Conservation (phyloP, 1,140 invertebrate genomes). For the Aphis craccivora region DNA sequence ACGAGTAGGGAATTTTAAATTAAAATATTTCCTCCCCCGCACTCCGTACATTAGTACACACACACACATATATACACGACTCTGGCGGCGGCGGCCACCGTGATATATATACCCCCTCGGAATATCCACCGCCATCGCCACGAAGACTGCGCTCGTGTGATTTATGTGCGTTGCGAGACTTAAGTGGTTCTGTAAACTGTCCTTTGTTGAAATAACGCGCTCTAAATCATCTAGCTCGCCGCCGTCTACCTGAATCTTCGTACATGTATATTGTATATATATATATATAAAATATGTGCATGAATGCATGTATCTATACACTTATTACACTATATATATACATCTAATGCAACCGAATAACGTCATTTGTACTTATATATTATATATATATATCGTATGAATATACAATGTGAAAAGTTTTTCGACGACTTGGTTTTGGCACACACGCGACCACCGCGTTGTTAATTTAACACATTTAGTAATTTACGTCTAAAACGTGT, state of each 20-base stretch:
- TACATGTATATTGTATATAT: too few relatives aligned
- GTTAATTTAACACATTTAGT: background rate
- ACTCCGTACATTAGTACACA: background rate
- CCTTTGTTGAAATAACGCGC: conserved; percentile 52
- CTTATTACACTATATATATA: background rate
- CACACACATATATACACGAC: background rate
- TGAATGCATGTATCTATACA: background rate
- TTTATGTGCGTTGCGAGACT: conserved; percentile 40
- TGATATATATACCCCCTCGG: conserved; percentile 42
- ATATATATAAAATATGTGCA: background rate
- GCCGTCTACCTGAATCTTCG: conserved; percentile 8
- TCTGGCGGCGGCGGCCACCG: conserved; percentile 26
- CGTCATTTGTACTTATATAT: background rate
- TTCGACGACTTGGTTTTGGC: background rate
- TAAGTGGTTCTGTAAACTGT: conserved; percentile 56
- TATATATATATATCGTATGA: background rate
- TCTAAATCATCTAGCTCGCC: conserved; percentile 49
- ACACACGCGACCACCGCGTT: background rate
- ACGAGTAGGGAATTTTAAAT: conserved; percentile 38
- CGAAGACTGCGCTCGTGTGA: conserved; percentile 40
- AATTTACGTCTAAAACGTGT: background rate
- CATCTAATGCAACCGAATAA: conserved; percentile 10
- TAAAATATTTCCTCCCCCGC: conserved; percentile 52
- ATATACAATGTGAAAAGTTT: background rate
- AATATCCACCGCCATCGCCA: background rate